Base-by-base conservation (phyloP, 2,113 vertebrate species). In the Ptilonorhynchus violaceus region DNA sequence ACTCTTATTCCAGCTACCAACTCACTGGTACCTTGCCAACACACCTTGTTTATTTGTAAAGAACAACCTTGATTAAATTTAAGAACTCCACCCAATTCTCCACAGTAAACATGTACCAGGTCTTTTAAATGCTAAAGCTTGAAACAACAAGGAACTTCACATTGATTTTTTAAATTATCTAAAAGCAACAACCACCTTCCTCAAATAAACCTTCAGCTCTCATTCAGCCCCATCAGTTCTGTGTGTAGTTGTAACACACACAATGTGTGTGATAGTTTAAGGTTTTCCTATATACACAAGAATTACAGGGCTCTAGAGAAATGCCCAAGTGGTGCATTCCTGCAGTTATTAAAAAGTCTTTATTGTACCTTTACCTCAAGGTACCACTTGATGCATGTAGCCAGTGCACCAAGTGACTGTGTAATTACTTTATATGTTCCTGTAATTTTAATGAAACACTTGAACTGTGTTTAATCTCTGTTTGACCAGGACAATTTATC, bases 381-480 rank as follows among this genome's bases (percentile, higher is more conserved):
- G 60, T 74, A 80, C 49, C 55, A 49, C n/a, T 70, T 78, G 64
- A 64, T 10, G 28, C 35, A 42, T 6, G 16, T 1, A 47, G 49
- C 59, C 41, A 68, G 49, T 10, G 30, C 62, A 68, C 33, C 58
- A 52, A 44, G 52, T 4, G 4, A 52, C 41, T 85, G 46, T 25
- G 31, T 42, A 47, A 83, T 84, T 59, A 87, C 7, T 81, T 69
- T 35, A 25, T 6, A n/a, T 24, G 42, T 49, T 41, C 33, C 16
- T 28, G 18, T 77, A 35, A 90, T 35, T 94, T 63, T 68, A 88
- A 83, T 56, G 44, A 68, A 90, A 68, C 50, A 70, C 44, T 50
- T 90, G 46, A 93, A 63, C 63, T 83, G 37, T 63, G 41, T 55
- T 92, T 91, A 35, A 92, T 67, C 37, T 86, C 84, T 58, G 10